A percentile compares a stretch with the other conserved stretches of the same genome.
These are phyloP conservation scores for Sceloporus tristichus DNA, from an alignment of 2,113 vertebrate species.

Conservation along the genomic window DNA sequence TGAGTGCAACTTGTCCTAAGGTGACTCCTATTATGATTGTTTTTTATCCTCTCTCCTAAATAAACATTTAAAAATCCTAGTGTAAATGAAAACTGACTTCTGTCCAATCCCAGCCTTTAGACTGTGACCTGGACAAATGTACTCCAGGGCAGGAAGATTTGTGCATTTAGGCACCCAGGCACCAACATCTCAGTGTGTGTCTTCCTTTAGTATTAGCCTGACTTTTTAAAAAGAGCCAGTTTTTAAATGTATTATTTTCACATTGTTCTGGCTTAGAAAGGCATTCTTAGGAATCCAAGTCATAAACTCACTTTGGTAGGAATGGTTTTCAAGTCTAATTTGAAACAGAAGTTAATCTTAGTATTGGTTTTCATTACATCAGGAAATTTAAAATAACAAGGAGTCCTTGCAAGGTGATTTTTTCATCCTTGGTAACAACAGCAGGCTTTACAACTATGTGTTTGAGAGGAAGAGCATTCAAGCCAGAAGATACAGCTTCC, in stretches of 20 bases:
- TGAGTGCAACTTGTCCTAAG: not conserved
- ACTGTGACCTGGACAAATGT: not conserved
- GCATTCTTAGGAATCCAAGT: not conserved
- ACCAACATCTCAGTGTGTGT: not conserved
- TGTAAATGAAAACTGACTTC: not conserved
- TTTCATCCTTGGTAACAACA: not conserved
- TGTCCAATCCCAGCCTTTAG: not conserved
- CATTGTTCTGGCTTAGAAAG: not conserved
- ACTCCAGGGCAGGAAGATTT: not conserved
- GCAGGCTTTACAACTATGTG: not conserved
- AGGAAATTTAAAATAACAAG: not conserved
- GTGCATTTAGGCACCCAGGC: not conserved
- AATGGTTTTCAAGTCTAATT: not conserved
- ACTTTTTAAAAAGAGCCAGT: not conserved
- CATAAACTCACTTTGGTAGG: not conserved
- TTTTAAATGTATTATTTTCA: not conserved
- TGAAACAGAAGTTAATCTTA: not conserved
- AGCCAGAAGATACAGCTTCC: not conserved
- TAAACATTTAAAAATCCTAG: not conserved
- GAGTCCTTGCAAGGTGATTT: not conserved
- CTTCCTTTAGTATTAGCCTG: not conserved
- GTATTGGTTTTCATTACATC: not conserved
- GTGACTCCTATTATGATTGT: not conserved
- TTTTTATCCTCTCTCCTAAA: not conserved
- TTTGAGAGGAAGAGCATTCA: not conserved